Base-by-base conservation (phyloP, 1,140 invertebrate species). In the Achatina immaculata region DNA sequence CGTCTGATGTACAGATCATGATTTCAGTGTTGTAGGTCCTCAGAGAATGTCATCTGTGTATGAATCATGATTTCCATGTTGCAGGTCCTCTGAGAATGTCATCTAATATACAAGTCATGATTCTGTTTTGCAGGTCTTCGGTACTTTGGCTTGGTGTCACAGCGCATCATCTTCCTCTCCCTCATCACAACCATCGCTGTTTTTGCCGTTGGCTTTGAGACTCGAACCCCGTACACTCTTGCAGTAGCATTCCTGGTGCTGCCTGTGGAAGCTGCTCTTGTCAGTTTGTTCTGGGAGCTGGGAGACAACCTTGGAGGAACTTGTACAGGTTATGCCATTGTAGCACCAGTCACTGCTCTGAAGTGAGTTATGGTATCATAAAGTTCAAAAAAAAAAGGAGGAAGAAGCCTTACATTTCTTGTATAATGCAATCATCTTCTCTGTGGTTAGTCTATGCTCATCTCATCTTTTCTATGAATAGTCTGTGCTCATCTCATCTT, bases 271-370 rank as follows among this genome's bases (percentile, higher is more conserved):
- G 80, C 86, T 28, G 84, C 88, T 21, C 84, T 87, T 0, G 73
- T 91, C 14, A 90, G 89, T 82, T 79, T 91, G 11, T 86, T 91
- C 68, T 87, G 84, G 82, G 85, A 90, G 42, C 80, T 91, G 16
- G 88, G 88, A 34, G 85, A 88, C 62, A 84, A 83, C 40, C 83
- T 90, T 3, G 90, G 90, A 42, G 90, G 90, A 19, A 90, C 89
- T 11, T 90, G 89, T 68, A 88, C 86, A 75, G 89, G 90, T 28
- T 91, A 91, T 85, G 90, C 88, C 14, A 72, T 91, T 2, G 89
- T 91, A 34, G 84, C 86, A 43, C 90, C 90, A 58, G 81, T 88
- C 11, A 85, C 87, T n/a, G 79, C 84, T 9, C 83, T 86, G 65
- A 87, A 84, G 89, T 91, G 78, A 85, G 83, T 80, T 3, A n/a